phyloP scores from a whole-genome alignment of 2,888 invertebrate genomes.

The Agonopterix heracliana region DNA sequence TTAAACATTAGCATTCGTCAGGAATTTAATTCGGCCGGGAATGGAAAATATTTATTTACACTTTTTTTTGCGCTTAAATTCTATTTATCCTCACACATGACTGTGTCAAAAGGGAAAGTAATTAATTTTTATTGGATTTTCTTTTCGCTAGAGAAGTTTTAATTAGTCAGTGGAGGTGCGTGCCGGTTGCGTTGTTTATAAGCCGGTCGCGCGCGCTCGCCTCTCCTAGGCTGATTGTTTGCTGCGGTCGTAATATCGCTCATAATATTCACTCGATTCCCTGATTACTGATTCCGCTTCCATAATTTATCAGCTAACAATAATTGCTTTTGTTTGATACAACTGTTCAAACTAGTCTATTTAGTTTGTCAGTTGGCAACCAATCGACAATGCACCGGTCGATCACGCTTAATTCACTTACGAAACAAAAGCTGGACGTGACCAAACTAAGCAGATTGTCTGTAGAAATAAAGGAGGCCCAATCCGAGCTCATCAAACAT shows the following conservation, averaged over 20 bases:
- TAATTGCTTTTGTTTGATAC: slow-evolving; percentile 24
- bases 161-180: slow-evolving; percentile 51
- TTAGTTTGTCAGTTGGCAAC: slow-evolving; percentile 11
- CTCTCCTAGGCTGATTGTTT: slow-evolving; percentile 50
- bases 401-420: slow-evolving; percentile 44
- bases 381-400: slow-evolving; percentile 20
- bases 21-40: slow-evolving; percentile 63
- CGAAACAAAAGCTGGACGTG: slow-evolving; percentile 40
- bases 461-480: slow-evolving; percentile 57
- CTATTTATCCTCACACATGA: slow-evolving; percentile 43
- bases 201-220: slow-evolving; percentile 19
- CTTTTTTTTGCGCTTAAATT: slow-evolving; percentile 50
- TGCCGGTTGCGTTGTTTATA: slow-evolving; percentile 36
- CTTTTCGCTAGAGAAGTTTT: slow-evolving; percentile 61
- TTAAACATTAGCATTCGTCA: slow-evolving; percentile 70
- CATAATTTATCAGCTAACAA: slow-evolving; percentile 39
- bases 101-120: slow-evolving; percentile 44
- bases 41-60: slow-evolving; percentile 60
- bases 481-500: slow-evolving; percentile 71
- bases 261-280: slow-evolving; percentile 32
- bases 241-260: slow-evolving; percentile 52
- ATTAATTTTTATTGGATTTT: slow-evolving; percentile 62
- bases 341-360: slow-evolving; percentile 8
- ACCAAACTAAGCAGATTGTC: slow-evolving; percentile 43
- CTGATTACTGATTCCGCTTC: slow-evolving; percentile 35